Evolutionary conservation across 2,888 invertebrate genomes (phyloP).

Genomic region (Lathronympha strigana): DNA sequence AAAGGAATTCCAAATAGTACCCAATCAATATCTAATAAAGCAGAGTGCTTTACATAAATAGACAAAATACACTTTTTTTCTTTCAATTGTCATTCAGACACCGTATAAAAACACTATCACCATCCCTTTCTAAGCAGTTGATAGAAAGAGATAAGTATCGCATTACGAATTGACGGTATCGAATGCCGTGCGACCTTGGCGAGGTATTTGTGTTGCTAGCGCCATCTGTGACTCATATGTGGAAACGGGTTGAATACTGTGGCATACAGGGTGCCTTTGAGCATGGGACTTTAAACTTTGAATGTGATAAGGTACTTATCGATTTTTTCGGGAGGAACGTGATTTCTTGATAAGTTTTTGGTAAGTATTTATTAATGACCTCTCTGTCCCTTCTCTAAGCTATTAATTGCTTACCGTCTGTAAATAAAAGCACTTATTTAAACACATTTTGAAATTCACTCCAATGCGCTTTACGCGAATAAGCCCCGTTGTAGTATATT

Average conservation of each 20-base stretch:
- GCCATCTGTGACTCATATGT: conserved; percentile 18
- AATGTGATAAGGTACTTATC: background rate
- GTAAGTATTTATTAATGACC: too few relatives aligned
- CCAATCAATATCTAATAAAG: conserved; percentile 26
- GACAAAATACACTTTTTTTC: conserved; percentile 8
- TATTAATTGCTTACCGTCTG: too few relatives aligned
- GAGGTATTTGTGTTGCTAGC: conserved; percentile 8
- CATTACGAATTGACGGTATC: conserved; percentile 34
- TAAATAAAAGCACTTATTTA: too few relatives aligned
- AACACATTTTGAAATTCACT: too few relatives aligned
- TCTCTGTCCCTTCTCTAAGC: too few relatives aligned
- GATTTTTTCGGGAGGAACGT: too few relatives aligned
- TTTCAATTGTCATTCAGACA: conserved; percentile 26
- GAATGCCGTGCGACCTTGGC: conserved; percentile 32
- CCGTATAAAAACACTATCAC: conserved; percentile 29
- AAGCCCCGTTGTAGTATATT: too few relatives aligned
- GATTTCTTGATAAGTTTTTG: too few relatives aligned
- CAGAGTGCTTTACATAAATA: conserved; percentile 7
- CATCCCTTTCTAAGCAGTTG: conserved; percentile 22
- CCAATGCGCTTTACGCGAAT: too few relatives aligned
- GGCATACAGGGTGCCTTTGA: background rate
- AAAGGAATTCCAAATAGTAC: background rate
- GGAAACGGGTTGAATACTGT: background rate
- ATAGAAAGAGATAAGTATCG: conserved; percentile 26
- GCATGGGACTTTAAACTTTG: too few relatives aligned